These are phyloP conservation scores for Lasiurus borealis DNA, from an alignment of 2,113 vertebrate genomes.

Conservation along the genomic window DNA sequence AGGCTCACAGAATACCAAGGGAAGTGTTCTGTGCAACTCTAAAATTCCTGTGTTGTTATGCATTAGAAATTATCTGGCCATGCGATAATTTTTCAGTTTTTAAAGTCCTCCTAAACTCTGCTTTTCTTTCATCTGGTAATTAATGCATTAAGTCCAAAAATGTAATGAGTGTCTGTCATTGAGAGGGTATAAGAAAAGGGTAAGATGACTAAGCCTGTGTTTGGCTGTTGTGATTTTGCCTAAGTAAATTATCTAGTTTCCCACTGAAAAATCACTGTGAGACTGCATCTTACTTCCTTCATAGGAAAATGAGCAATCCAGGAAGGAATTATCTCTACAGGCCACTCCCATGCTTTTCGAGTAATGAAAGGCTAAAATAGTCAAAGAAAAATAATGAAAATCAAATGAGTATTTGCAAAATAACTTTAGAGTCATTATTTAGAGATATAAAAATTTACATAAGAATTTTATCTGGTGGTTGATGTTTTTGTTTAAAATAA, in stretches of 20 bases:
- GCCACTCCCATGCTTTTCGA: not conserved
- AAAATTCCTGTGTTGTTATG: not conserved
- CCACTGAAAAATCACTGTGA: not conserved
- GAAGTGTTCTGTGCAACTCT: not conserved
- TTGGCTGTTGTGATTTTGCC: slow-evolving; percentile 11
- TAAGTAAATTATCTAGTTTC: slow-evolving; percentile 18
- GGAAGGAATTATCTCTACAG: slow-evolving; percentile 5
- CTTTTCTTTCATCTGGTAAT: slow-evolving; percentile 41
- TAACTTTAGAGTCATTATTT: not conserved
- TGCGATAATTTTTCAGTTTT: not conserved
- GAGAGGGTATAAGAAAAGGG: no score
- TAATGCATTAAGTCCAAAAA: not conserved
- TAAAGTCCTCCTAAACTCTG: not conserved
- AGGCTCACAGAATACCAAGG: not conserved
- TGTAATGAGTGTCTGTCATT: not conserved
- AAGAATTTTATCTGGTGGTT: not conserved
- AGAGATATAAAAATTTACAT: slow-evolving; percentile 12
- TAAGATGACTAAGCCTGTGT: no score
- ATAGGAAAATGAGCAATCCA: not conserved
- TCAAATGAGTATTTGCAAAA: not conserved
- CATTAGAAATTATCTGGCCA: not conserved
- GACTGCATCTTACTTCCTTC: not conserved
- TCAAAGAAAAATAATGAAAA: not conserved
- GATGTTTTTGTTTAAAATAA: not conserved
- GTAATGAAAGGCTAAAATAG: slow-evolving; percentile 18